Evolutionary conservation across 2,888 invertebrate species (phyloP).

Genomic region (Hirtodrosophila duncani): DNA sequence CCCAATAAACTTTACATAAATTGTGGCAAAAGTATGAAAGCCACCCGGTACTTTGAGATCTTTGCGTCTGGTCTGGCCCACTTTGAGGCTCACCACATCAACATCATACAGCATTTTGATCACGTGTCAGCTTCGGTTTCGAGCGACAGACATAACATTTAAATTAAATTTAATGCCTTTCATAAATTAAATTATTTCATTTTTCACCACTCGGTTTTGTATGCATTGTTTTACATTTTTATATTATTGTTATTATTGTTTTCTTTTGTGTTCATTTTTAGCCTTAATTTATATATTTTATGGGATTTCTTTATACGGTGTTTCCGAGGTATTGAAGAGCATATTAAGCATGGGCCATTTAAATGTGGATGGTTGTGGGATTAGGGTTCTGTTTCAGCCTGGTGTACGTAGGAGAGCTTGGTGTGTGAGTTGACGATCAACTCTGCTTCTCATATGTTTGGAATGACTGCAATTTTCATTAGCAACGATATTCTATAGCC

Average conservation of each 20-base stretch:
- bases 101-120: slow-evolving; percentile 49
- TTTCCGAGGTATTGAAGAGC: no score
- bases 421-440: no score
- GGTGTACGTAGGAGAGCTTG: no score
- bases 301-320: slow-evolving; percentile 23
- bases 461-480: no score
- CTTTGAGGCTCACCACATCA: slow-evolving; percentile 27
- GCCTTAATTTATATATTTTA: slow-evolving; percentile 29
- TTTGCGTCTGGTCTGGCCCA: no score
- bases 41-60: no score
- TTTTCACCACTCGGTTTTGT: neutral
- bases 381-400: no score
- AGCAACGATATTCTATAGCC: no score
- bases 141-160: slow-evolving; percentile 61
- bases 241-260: neutral
- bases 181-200: slow-evolving; percentile 52
- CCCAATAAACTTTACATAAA: slow-evolving; percentile 64
- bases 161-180: slow-evolving; percentile 64
- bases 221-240: slow-evolving; percentile 3
- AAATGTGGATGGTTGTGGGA: no score
- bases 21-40: slow-evolving; percentile 35
- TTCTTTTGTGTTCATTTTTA: slow-evolving; percentile 16
- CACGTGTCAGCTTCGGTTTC: slow-evolving; percentile 51
- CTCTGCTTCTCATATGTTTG: no score
- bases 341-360: slow-evolving; percentile 32